Conservation (phyloP, 2,888 invertebrate species). For the Microctonus brassicae region DNA sequence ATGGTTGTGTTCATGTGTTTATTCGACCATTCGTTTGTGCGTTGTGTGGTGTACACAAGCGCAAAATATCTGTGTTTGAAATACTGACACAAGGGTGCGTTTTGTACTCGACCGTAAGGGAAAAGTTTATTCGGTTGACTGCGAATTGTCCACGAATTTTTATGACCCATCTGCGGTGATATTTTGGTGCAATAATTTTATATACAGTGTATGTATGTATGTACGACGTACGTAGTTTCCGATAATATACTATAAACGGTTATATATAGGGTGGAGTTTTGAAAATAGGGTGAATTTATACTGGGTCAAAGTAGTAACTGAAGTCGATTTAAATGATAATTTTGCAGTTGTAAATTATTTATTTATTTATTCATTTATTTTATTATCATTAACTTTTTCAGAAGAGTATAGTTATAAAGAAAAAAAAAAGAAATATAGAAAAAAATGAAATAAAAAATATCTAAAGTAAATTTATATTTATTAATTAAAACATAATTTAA, state of each 20-base stretch:
- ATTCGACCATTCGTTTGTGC: conserved; percentile 16
- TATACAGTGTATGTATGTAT: neutral
- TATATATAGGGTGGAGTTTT: neutral
- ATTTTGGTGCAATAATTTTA: conserved; percentile 9
- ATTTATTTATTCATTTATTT: neutral
- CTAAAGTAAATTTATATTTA: neutral
- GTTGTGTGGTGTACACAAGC: neutral
- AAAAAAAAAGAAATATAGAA: neutral
- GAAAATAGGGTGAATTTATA: neutral
- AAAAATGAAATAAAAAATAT: neutral
- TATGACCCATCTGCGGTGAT: neutral
- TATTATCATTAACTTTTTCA: neutral
- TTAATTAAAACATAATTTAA: neutral
- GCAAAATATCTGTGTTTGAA: neutral
- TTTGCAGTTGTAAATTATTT: neutral
- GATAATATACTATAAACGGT: conserved; percentile 1
- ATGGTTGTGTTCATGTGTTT: conserved; percentile 19
- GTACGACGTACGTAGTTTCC: neutral
- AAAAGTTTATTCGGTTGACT: conserved; percentile 17
- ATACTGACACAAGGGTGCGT: neutral
- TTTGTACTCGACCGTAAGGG: neutral
- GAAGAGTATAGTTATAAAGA: neutral
- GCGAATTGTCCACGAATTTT: conserved; percentile 16
- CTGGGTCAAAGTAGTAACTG: conserved; percentile 14
- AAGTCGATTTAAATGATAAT: conserved; percentile 6